Evolutionary conservation across 2,797 vertebrate genomes (phyloP), one percentile per base, ranked within the genome.

Genomic region (Enteromius unitaeniatus): DNA sequence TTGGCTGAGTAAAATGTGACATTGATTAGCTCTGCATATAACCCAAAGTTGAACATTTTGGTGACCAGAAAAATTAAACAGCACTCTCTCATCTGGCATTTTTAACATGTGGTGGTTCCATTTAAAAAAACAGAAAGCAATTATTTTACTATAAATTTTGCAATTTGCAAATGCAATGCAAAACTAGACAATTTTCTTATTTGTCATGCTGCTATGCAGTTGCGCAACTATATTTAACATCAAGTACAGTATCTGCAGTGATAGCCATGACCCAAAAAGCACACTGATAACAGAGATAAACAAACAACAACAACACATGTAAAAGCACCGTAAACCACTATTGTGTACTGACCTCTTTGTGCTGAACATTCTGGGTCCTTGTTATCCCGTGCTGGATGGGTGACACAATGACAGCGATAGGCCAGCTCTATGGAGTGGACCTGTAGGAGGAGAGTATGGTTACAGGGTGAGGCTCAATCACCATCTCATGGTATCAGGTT

Each of bases 401-500:
- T 83, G 74, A 83, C 74, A 67, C 81, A 69, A 70, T 78, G 82
- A 78, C 58, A 75, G 64, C 10, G 82, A 83, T 78, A 60, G 82
- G 65, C 65, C 37, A 47, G 82, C 19, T 70, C 26, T 83, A 47
- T 69, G 37, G 64, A 49, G 26, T 42, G 53, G 51, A 83, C 74
- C 82, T 83, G 74, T 21, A 62, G 65, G 51, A 70, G 67, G 11
- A 83, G 74, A 83, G 82, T 83, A 78, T 62, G 74, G 82, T 83
- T 83, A 83, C 82, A 83, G 40, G 74, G 82, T 70, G 65, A 55
- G 51, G 64, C 60, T 55, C 74, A 78, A 69, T 78, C 74, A 62
- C 65, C 82, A 83, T 69, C 74, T 77, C 82, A 37, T 69, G 74
- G 74, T 83, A 77, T 83, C 82, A 78, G 51, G 82, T 83, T 83